Evolutionary conservation across 37 sponge, comb jelly and placozoan genomes (phyloP).

Genomic region (Beroe ovata): DNA sequence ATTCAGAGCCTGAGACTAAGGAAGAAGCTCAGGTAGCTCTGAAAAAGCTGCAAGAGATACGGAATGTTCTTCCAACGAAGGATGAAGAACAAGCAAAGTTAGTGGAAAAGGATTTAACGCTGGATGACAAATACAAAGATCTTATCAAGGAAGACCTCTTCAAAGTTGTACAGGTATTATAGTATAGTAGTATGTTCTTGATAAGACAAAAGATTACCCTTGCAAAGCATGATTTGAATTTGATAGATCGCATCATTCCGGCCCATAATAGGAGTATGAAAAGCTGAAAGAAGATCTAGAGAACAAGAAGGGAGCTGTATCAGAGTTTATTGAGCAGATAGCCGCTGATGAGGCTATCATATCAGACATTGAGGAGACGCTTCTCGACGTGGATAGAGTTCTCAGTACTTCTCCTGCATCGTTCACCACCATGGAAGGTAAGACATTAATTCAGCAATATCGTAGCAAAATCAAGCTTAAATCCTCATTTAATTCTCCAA

Average conservation of each 20-base stretch:
- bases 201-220: too few species aligned
- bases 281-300: background rate
- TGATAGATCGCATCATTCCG: too few species aligned
- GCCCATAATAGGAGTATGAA: background rate
- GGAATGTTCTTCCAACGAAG: background rate
- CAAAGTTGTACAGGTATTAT: background rate
- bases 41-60: background rate
- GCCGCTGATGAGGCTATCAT: slow-evolving; percentile 3
- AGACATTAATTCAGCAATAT: too few species aligned
- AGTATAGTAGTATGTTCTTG: too few species aligned
- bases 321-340: background rate
- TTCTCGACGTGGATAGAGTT: too few species aligned
- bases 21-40: background rate
- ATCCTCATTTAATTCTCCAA: too few species aligned
- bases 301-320: slow-evolving; percentile 8
- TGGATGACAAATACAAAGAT: background rate
- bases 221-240: too few species aligned
- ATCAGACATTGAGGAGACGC: slow-evolving; percentile 8
- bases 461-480: too few species aligned
- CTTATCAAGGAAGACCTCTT: slow-evolving; percentile 8
- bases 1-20: background rate
- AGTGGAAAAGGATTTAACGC: background rate
- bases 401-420: too few species aligned
- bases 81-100: background rate
- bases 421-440: too few species aligned